phyloP scores from a whole-genome alignment of 2,888 invertebrate species.

The Drosophila stalkeri region DNA sequence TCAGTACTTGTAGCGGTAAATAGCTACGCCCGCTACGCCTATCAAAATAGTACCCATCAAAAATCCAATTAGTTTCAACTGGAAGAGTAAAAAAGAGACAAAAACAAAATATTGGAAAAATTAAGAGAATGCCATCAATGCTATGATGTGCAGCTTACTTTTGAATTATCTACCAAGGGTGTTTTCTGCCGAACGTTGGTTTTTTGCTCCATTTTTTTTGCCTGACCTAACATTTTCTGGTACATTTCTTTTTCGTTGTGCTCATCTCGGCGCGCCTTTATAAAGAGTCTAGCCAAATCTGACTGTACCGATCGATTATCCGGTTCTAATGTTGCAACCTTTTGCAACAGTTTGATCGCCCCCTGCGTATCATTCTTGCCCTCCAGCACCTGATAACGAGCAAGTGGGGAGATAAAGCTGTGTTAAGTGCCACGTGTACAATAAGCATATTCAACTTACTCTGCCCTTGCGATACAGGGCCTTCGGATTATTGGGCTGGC shows the following conservation, averaged over 20 bases:
- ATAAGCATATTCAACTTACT: slow-evolving; percentile 80
- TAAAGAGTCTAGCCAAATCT: slow-evolving; percentile 87
- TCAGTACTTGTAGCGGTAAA: slow-evolving; percentile 89
- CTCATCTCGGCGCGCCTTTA: slow-evolving; percentile 87
- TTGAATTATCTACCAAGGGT: slow-evolving; percentile 82
- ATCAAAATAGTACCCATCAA: slow-evolving; percentile 89
- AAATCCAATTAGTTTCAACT: slow-evolving; percentile 85
- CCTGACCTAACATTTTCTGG: slow-evolving; percentile 88
- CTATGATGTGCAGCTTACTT: slow-evolving; percentile 61
- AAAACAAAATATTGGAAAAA: not conserved
- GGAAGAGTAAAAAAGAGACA: slow-evolving; percentile 28
- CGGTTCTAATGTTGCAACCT: slow-evolving; percentile 88
- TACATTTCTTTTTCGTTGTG: slow-evolving; percentile 89
- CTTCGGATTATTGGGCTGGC: slow-evolving; percentile 95
- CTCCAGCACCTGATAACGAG: slow-evolving; percentile 87
- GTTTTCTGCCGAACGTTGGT: slow-evolving; percentile 78
- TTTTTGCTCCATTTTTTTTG: slow-evolving; percentile 85
- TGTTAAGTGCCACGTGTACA: not conserved
- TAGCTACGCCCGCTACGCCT: slow-evolving; percentile 90
- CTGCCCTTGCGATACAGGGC: slow-evolving; percentile 95
- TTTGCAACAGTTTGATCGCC: slow-evolving; percentile 89
- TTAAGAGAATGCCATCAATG: not conserved
- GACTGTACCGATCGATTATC: slow-evolving; percentile 87
- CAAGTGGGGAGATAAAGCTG: not conserved
- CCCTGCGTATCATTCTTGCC: slow-evolving; percentile 89